Evolutionary conservation across 2,888 invertebrate genomes (phyloP).

Genomic region (Phyllotreta cruciferae): DNA sequence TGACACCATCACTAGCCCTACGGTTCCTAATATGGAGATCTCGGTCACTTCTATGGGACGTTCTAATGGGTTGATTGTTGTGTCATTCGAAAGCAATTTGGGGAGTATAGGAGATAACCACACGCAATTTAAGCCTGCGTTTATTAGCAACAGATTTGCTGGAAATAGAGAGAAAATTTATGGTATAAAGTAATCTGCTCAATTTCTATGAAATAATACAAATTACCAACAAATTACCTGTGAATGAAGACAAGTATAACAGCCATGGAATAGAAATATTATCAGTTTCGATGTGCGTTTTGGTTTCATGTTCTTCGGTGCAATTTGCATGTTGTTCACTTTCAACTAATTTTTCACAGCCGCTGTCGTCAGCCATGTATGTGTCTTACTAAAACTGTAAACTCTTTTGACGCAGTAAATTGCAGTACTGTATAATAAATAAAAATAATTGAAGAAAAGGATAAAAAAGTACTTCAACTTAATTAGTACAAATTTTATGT

Average conservation of each 20-base stretch:
- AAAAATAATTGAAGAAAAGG: too few relatives aligned
- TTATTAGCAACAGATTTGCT: not conserved
- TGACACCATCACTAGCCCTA: not conserved
- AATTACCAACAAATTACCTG: slow-evolving; percentile 1
- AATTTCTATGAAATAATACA: not conserved
- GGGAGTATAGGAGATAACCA: slow-evolving; percentile 1
- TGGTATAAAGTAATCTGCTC: too few relatives aligned
- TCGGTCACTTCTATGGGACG: not conserved
- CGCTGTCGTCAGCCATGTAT: too few relatives aligned
- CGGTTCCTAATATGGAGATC: not conserved
- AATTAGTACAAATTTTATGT: too few relatives aligned
- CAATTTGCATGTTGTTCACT: too few relatives aligned
- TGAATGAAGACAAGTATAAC: slow-evolving; percentile 1
- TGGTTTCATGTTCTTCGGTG: too few relatives aligned
- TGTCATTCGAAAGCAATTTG: not conserved
- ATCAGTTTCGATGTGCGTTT: not conserved
- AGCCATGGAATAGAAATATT: not conserved
- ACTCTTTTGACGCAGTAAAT: too few relatives aligned
- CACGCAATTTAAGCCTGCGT: not conserved
- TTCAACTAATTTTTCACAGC: too few relatives aligned
- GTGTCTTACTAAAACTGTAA: too few relatives aligned
- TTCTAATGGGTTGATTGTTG: slow-evolving; percentile 1
- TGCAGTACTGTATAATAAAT: too few relatives aligned
- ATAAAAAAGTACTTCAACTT: too few relatives aligned
- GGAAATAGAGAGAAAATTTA: not conserved